These are phyloP conservation scores for Lapara coniferarum DNA, from an alignment of 2,888 invertebrate species.

Conservation along the genomic window DNA sequence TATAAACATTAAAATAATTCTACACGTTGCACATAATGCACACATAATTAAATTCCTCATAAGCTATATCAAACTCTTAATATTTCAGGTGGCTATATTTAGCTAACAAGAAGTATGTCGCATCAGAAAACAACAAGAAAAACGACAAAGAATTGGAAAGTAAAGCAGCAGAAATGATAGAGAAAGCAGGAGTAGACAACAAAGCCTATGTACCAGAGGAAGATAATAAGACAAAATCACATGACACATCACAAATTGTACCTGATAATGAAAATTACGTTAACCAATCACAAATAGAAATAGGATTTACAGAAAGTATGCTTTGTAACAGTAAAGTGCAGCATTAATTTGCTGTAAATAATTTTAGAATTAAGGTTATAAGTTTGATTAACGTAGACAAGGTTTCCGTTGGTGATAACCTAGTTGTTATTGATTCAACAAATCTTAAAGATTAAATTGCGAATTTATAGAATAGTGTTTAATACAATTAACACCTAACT, in stretches of 20 bases:
- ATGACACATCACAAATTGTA: slow-evolving; percentile 37
- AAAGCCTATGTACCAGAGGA: slow-evolving; percentile 75
- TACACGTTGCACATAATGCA: not conserved
- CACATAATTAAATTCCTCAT: not conserved
- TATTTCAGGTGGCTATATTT: slow-evolving; percentile 87
- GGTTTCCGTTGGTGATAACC: too few species aligned
- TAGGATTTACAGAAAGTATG: slow-evolving; percentile 73
- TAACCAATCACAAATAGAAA: slow-evolving; percentile 69
- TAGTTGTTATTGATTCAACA: too few species aligned
- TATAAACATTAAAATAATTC: too few species aligned
- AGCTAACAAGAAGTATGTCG: slow-evolving; percentile 84
- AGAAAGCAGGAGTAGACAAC: slow-evolving; percentile 68
- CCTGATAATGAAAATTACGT: slow-evolving; percentile 48
- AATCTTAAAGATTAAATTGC: too few species aligned
- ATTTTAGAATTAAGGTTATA: too few species aligned
- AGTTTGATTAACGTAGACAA: too few species aligned
- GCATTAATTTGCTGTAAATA: slow-evolving; percentile 33
- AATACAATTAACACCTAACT: too few species aligned
- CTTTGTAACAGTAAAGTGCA: slow-evolving; percentile 67
- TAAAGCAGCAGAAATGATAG: slow-evolving; percentile 45
- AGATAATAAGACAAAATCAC: slow-evolving; percentile 52
- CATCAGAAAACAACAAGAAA: slow-evolving; percentile 42
- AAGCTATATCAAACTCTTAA: not conserved
- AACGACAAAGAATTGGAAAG: slow-evolving; percentile 45
- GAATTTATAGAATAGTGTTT: too few species aligned